phyloP scores from a whole-genome alignment of 2,797 vertebrate genomes.

The Meriones psammophilus region DNA sequence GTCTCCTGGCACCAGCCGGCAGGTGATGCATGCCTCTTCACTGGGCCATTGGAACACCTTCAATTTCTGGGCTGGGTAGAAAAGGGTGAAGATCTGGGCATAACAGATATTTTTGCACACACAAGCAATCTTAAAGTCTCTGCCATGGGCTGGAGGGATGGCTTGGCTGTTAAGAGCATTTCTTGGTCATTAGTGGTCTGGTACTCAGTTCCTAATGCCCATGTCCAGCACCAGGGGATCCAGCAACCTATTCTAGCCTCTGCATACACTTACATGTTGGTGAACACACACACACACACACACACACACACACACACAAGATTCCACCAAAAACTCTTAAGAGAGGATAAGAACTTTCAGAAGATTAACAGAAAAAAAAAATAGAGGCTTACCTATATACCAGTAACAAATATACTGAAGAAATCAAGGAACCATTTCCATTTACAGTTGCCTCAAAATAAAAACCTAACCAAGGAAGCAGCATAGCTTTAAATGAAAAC shows the following conservation, averaged over 20 bases:
- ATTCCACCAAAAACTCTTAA: background rate
- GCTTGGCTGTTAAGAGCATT: background rate
- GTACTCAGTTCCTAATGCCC: background rate
- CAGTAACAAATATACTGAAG: background rate
- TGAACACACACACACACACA: background rate
- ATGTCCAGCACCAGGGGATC: background rate
- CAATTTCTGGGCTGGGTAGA: no score
- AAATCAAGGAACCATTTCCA: background rate
- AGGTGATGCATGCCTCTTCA: no score
- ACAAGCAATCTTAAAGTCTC: background rate
- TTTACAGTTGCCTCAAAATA: background rate
- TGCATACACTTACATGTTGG: background rate
- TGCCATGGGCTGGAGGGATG: no score
- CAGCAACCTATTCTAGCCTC: background rate
- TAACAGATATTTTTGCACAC: no score
- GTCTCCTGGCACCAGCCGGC: no score
- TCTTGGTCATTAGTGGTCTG: background rate
- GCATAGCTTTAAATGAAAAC: background rate
- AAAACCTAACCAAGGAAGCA: background rate
- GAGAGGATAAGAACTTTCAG: background rate
- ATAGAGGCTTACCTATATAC: background rate
- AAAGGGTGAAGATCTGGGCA: background rate
- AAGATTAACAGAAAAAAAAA: background rate
- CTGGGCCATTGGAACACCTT: no score
- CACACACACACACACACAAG: background rate